These are phyloP conservation scores for silkworm (Bombyx mori) DNA, from an alignment of 1,140 invertebrate genomes.

Conservation along the genomic window ASM3026992v2 NC_085110.1:11873501-11874000, in stretches of 20 bases:
- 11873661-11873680: background rate
- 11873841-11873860: conserved; percentile 8
- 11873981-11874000: no score
- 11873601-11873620: background rate
- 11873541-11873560: conserved; percentile 2
- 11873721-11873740: background rate
- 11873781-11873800: no score
- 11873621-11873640: background rate
- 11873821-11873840: conserved; percentile 9
- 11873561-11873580: background rate
- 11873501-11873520: background rate
- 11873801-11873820: conserved; percentile 7
- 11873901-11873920: background rate
- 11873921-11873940: no score
- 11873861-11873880: conserved; percentile 5
- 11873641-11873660: background rate
- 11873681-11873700: background rate
- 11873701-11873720: background rate
- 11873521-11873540: background rate
- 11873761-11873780: no score
- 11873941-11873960: no score
- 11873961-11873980: no score
- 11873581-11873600: background rate
- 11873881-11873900: conserved; percentile 8
- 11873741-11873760: background rate